A percentile compares a stretch with the other conserved stretches of the same genome.
Evolutionary conservation across 1,140 invertebrate genomes (phyloP).

Genomic region (Eumeta japonica): DNA sequence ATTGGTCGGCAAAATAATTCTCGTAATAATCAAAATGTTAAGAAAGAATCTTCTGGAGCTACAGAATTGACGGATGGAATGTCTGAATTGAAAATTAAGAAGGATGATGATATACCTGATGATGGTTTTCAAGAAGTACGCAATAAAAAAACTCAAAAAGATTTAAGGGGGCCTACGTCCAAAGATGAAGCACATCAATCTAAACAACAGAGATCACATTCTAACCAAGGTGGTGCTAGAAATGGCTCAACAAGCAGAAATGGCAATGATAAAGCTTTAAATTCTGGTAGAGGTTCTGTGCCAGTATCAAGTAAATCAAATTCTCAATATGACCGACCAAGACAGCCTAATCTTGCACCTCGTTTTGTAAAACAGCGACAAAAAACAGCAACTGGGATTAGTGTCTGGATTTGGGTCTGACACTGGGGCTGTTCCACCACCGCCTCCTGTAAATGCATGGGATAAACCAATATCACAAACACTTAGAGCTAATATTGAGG

Average conservation of each 20-base stretch:
- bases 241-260: constrained; percentile 48
- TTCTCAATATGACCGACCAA: constrained; percentile 61
- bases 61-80: constrained; percentile 48
- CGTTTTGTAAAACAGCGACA: constrained; percentile 75
- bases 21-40: constrained; percentile 24
- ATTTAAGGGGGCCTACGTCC: constrained; percentile 50
- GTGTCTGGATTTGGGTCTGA: constrained; percentile 35
- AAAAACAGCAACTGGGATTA: constrained; percentile 46
- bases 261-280: constrained; percentile 52
- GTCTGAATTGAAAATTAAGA: constrained; percentile 48
- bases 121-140: constrained; percentile 87
- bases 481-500: constrained; percentile 55
- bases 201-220: constrained; percentile 42
- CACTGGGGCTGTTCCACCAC: constrained; percentile 59
- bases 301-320: constrained; percentile 39
- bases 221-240: constrained; percentile 46
- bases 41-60: constrained; percentile 40
- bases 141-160: constrained; percentile 74
- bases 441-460: constrained; percentile 78
- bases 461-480: constrained; percentile 76
- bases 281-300: constrained; percentile 29
- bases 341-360: constrained; percentile 69
- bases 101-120: constrained; percentile 54
- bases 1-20: constrained; percentile 33
- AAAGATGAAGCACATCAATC: constrained; percentile 55